phyloP scores from a whole-genome alignment of 2,888 invertebrate species.

The Drosophila putrida region DNA sequence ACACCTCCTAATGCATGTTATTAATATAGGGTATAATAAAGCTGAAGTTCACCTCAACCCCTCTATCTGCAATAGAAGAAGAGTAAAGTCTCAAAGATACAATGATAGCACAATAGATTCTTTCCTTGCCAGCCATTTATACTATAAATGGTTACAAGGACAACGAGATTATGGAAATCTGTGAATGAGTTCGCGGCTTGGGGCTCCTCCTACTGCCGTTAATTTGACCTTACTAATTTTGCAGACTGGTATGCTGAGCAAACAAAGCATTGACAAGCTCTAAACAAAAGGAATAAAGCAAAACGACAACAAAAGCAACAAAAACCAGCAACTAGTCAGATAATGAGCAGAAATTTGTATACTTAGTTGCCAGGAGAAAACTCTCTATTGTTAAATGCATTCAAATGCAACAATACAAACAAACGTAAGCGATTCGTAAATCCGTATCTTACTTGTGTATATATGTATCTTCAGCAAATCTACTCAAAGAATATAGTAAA shows the following conservation, averaged over 20 bases:
- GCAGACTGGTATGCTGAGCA: conserved; percentile 54
- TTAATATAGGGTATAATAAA: conserved; percentile 2
- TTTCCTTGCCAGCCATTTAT: conserved; percentile 47
- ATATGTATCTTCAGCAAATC: conserved; percentile 1
- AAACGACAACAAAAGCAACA: conserved; percentile 9
- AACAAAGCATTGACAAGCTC: conserved; percentile 64
- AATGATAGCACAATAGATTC: conserved; percentile 35
- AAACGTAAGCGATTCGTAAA: conserved; percentile 3
- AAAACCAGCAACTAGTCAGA: conserved; percentile 31
- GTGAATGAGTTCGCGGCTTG: conserved; percentile 47
- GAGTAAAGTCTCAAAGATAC: conserved; percentile 17
- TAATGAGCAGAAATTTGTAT: conserved; percentile 41
- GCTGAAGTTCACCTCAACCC: conserved; percentile 11
- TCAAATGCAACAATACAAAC: conserved; percentile 21
- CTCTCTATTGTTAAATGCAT: conserved; percentile 51
- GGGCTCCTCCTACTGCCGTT: conserved; percentile 13
- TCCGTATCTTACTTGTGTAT: neutral
- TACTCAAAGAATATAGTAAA: neutral
- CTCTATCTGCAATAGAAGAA: neutral
- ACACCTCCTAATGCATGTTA: neutral
- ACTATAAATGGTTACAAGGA: conserved; percentile 71
- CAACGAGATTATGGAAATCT: conserved; percentile 65
- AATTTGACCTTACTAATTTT: conserved; percentile 68
- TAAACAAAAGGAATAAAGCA: conserved; percentile 67
- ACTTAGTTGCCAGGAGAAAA: conserved; percentile 19